Base-by-base conservation (phyloP, 2,797 vertebrate species). In the Mormyrops attenuatus region DNA sequence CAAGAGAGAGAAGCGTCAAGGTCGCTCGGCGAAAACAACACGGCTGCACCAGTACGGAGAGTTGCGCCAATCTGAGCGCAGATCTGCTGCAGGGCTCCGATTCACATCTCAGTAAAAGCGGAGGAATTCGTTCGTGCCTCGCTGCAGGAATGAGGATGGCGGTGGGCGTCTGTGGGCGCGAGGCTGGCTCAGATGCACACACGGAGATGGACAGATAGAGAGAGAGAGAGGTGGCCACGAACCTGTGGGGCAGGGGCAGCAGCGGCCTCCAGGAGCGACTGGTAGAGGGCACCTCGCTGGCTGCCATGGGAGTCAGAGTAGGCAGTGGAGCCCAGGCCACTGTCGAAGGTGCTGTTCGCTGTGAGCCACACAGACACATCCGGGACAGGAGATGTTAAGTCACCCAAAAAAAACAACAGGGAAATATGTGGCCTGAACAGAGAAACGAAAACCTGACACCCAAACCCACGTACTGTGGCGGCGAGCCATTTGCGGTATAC, bases 291-390 rank as follows among this genome's bases (percentile, higher is more conserved):
- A 8, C 97, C 98, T 90, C 97, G 98, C 95, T 99, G 97, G 95
- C 97, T 99, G 96, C 98, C 97, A 93, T 98, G 97, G 0, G 97
- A 98, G 94, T 99, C 98, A 0, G 98, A 98, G 92, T 98, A 99
- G 88, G 98, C 97, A 0, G 97, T 97, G 44, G 98, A 99, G 90
- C 98, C 98, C 94, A 98, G 97, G 91, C 98, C 98, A 26, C 98
- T 99, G 95, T 99, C 98, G 53, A 98, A 96, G 0, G 97, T 98
- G 96, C 97, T 92, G 94, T 97, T 97, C 84, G 98, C 98, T 99
- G 95, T 26, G 94, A 89, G 52, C 85, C 13, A 38, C 13, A 38
- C 55, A 80, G 66, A 85, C 80, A 84, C 41, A 50, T 15, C 9
- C 30, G 41, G 88, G 88, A 44, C 77, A 57, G 34, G 13, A 85